These are phyloP conservation scores for Lanius collurio DNA, from an alignment of 2,113 vertebrate genomes.

Conservation along the genomic window DNA sequence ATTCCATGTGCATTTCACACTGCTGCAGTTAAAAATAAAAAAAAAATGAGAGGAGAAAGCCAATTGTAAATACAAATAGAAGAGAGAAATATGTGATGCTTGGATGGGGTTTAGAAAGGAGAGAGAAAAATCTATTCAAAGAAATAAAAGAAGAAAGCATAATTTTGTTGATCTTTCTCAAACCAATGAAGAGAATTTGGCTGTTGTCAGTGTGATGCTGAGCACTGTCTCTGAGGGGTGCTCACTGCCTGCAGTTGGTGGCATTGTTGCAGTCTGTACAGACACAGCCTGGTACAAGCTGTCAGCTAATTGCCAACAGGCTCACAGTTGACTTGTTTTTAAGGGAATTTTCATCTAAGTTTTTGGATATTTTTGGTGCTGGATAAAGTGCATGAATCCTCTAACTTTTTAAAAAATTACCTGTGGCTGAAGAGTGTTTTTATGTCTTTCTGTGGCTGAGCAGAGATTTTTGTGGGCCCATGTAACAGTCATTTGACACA, in stretches of 20 bases:
- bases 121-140: not conserved
- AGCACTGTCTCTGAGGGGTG: not conserved
- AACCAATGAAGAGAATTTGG: not conserved
- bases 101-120: not conserved
- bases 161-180: not conserved
- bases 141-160: not conserved
- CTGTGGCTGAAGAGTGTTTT: not conserved
- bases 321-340: not conserved
- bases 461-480: not conserved
- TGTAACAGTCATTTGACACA: not conserved
- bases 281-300: not conserved
- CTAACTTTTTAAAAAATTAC: not conserved
- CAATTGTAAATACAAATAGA: not conserved
- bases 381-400: not conserved
- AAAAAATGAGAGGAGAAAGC: not conserved
- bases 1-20: not conserved
- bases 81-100: not conserved
- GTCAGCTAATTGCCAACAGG: not conserved
- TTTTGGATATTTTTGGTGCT: not conserved
- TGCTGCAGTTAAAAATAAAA: not conserved
- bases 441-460: not conserved
- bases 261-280: not conserved
- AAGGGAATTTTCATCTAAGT: not conserved
- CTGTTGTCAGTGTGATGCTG: not conserved
- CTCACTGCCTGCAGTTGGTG: not conserved